Percentiles rank a stretch among this genome's conserved stretches.
Conservation (phyloP, 2,113 vertebrate genomes). For the Oryzias javanicus region DNA sequence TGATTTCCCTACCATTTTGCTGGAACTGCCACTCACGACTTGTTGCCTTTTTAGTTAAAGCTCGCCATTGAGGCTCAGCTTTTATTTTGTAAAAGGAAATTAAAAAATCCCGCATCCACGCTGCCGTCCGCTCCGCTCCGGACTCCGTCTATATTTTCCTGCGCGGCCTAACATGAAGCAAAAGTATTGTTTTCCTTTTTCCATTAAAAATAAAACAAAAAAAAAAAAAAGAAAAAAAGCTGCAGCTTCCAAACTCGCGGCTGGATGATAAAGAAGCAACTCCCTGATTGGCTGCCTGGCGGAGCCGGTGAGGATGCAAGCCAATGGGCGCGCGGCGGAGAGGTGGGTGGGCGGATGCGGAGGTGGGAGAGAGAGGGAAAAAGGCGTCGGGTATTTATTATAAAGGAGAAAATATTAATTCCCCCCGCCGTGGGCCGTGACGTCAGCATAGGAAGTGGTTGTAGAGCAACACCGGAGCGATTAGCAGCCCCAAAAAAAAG, state of each 20-base stretch:
- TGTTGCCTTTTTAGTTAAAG: conserved; percentile 6
- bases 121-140: too few species aligned
- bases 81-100: too few species aligned
- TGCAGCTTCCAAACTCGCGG: conserved; percentile 48
- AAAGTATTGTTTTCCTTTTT: neutral
- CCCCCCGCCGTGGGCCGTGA: conserved; percentile 82
- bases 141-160: too few species aligned
- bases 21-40: conserved; percentile 7
- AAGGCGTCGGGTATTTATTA: conserved; percentile 80
- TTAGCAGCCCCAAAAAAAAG: conserved; percentile 73
- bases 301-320: conserved; percentile 69
- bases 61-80: too few species aligned
- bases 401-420: conserved; percentile 79
- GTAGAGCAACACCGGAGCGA: conserved; percentile 85
- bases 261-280: conserved; percentile 66
- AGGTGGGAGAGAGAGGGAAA: conserved; percentile 23
- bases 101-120: too few species aligned
- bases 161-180: too few species aligned
- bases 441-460: conserved; percentile 93
- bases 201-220: neutral
- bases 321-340: conserved; percentile 80
- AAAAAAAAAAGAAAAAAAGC: conserved; percentile 10
- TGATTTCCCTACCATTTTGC: conserved; percentile 23
- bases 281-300: conserved; percentile 81
- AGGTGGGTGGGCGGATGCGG: conserved; percentile 4